Conservation (phyloP, 2,113 vertebrate genomes). For the Pterocles burchelli region DNA sequence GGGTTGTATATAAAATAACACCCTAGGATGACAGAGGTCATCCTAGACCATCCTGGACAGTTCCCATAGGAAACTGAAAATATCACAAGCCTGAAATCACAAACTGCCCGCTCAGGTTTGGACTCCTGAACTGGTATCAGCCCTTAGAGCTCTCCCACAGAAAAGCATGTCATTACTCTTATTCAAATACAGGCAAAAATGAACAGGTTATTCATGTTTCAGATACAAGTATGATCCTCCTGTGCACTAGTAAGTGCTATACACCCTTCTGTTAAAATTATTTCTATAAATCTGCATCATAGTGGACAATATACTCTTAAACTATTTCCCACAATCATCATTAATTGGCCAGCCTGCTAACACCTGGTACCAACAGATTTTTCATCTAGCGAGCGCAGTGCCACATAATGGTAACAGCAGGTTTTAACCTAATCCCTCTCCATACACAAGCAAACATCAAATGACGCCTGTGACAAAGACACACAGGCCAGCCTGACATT, state of each 20-base stretch:
- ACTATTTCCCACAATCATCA: neutral
- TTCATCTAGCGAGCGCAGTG: neutral
- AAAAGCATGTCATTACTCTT: neutral
- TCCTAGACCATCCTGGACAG: neutral
- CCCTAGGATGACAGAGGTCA: neutral
- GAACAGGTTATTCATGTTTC: neutral
- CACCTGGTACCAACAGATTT: conserved; percentile 22
- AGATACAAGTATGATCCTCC: neutral
- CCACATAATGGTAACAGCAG: neutral
- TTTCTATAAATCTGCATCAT: neutral
- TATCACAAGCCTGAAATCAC: neutral
- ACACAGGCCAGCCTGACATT: conserved; percentile 13
- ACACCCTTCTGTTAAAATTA: neutral
- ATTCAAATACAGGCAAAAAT: neutral
- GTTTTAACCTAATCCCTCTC: neutral
- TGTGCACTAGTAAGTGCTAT: neutral
- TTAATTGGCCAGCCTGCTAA: neutral
- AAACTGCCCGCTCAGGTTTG: neutral
- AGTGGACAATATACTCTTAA: neutral
- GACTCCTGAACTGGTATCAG: neutral
- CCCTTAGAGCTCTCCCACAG: neutral
- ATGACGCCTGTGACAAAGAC: neutral
- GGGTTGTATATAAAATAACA: neutral
- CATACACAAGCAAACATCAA: neutral
- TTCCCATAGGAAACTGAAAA: neutral